A percentile compares a stretch with the other conserved stretches of the same genome.
These are phyloP conservation scores for Cotesia congregata DNA, from an alignment of 2,888 invertebrate species.

Conservation along the genomic window DNA sequence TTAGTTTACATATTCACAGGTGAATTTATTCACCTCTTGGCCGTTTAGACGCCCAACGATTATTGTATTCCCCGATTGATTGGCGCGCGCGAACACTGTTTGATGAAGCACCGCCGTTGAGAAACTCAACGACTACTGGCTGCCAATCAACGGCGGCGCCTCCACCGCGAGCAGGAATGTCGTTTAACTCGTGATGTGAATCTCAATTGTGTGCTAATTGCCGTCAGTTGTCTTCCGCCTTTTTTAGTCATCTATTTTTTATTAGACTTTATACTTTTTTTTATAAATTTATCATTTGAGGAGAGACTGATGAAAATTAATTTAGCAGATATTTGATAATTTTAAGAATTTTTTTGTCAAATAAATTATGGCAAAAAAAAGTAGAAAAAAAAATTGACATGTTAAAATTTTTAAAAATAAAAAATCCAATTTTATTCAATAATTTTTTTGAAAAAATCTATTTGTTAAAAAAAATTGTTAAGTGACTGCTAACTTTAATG, in stretches of 20 bases:
- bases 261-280: too few species aligned
- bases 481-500: too few species aligned
- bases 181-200: slow-evolving; percentile 52
- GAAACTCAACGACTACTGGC: slow-evolving; percentile 29
- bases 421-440: too few species aligned
- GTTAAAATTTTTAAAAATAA: too few species aligned
- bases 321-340: too few species aligned
- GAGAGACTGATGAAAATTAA: too few species aligned
- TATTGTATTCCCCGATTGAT: slow-evolving; percentile 33
- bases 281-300: too few species aligned
- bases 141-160: slow-evolving; percentile 43
- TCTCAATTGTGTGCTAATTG: slow-evolving; percentile 65
- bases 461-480: too few species aligned
- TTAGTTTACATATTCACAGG: neutral
- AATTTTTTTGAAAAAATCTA: too few species aligned
- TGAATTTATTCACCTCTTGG: neutral
- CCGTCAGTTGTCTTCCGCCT: slow-evolving; percentile 46
- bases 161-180: slow-evolving; percentile 40
- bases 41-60: slow-evolving; percentile 26
- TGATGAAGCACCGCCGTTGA: slow-evolving; percentile 37
- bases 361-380: too few species aligned
- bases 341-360: too few species aligned
- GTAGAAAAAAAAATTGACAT: too few species aligned
- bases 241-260: slow-evolving; percentile 9
- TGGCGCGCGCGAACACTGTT: slow-evolving; percentile 35